Conservation (phyloP, 53 echinoderm and acorn worm species). For the Zoroaster sp. region DNA sequence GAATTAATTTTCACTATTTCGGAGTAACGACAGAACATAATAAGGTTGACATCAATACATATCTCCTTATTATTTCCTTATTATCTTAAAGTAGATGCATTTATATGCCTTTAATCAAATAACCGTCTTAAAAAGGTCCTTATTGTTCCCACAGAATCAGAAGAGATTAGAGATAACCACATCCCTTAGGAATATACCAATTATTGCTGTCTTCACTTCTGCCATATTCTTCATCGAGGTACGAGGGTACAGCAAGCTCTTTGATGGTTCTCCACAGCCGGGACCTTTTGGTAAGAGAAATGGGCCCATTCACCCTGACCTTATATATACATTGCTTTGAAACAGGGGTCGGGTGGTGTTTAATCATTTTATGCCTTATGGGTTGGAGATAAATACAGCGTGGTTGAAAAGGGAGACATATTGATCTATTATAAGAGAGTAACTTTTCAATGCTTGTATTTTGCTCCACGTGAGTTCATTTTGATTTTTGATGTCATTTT, state of each 20-base stretch:
- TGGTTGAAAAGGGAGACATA: background rate
- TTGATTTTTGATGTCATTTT: background rate
- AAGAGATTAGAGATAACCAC: conserved; percentile 72
- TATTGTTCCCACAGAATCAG: conserved; percentile 87
- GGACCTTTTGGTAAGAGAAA: conserved; percentile 24
- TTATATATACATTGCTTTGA: background rate
- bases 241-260: conserved; percentile 81
- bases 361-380: background rate
- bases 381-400: background rate
- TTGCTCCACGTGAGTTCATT: too few species aligned
- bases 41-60: too few species aligned
- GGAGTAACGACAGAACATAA: too few species aligned
- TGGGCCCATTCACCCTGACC: background rate
- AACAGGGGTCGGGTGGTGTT: background rate
- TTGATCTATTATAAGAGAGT: too few species aligned
- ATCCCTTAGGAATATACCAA: conserved; percentile 74
- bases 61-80: too few species aligned
- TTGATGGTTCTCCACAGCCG: conserved; percentile 22
- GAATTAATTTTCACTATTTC: too few species aligned
- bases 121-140: too few species aligned
- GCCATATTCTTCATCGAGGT: conserved; percentile 84
- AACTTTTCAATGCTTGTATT: too few species aligned
- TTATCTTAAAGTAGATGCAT: too few species aligned
- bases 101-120: too few species aligned
- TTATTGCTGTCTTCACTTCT: conserved; percentile 67